Base-by-base conservation (phyloP, 2,113 vertebrate genomes). In the Saguinus midas region DNA sequence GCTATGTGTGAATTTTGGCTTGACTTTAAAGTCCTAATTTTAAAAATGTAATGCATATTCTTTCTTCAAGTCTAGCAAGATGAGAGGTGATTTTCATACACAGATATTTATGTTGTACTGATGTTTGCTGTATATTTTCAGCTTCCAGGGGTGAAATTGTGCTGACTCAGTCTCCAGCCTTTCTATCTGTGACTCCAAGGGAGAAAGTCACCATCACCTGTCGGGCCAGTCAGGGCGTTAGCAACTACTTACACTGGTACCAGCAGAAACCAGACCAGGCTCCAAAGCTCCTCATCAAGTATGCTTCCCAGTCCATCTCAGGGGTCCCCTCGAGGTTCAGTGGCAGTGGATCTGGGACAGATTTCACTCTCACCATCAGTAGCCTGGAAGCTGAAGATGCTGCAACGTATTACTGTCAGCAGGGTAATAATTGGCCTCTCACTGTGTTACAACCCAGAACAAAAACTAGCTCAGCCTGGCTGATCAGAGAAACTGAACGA, bases 151-250 rank as follows among this genome's bases (percentile, higher is more conserved):
- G 27, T 0, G 27, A 78, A 5, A 64, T 32, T 18, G 35, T 85
- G 70, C 27, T 87, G 88, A 91, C 61, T 13, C 72, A 87, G 73
- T 80, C 88, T 35, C 64, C 64, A 87, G n/a, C 61, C 52, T 50
- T 2, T 7, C 20, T 27, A 35, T 64, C 82, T 55, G 40, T 7
- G 45, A 17, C 35, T 23, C 40, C 12, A 11, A 17, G 32, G 25
- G 45, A 79, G 1, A 88, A 4, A 58, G 78, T 29, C 12, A 50
- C 48, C 32, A 37, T 92, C 32, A 83, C 37, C 9, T 89, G 91
- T 32, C 0, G 0, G 20, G 57, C 66, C 13, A 48, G 66, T 57
- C 8, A 87, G 29, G 0, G 5, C 0, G 4, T 57, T 73, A 0
- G 45, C 43, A 80, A 0, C 0, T 3, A 0, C 4, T 11, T 75